Conservation (phyloP, 1,140 invertebrate genomes). For the Brachionus koreanus region DNA sequence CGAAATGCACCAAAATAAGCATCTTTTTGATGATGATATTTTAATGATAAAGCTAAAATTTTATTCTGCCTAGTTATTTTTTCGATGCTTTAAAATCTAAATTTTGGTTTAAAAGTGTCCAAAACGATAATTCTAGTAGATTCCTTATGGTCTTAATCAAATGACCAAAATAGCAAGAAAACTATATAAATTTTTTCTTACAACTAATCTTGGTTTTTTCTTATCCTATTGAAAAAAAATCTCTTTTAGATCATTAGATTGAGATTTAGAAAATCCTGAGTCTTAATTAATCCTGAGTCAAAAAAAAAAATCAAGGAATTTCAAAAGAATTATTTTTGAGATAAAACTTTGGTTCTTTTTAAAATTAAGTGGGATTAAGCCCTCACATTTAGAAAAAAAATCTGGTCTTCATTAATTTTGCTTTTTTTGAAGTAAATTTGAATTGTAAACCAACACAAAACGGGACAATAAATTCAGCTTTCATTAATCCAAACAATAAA, state of each 20-base stretch:
- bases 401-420: background rate
- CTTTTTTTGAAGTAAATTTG: slow-evolving; percentile 4
- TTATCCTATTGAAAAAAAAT: slow-evolving; percentile 40
- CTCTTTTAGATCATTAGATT: slow-evolving; percentile 54
- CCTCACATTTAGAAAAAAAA: background rate
- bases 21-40: no score
- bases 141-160: background rate
- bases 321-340: background rate
- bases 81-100: background rate
- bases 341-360: background rate
- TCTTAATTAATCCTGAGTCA: background rate
- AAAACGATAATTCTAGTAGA: background rate
- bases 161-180: background rate
- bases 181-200: background rate
- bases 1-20: no score
- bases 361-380: background rate
- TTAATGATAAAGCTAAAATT: no score
- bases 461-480: background rate
- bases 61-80: no score
- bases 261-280: background rate
- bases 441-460: background rate
- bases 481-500: slow-evolving; percentile 50
- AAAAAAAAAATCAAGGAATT: background rate
- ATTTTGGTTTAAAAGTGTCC: background rate
- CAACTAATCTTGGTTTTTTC: background rate